Conservation (phyloP, 2,797 vertebrate species). For the Tauraco hartlaubi region DNA sequence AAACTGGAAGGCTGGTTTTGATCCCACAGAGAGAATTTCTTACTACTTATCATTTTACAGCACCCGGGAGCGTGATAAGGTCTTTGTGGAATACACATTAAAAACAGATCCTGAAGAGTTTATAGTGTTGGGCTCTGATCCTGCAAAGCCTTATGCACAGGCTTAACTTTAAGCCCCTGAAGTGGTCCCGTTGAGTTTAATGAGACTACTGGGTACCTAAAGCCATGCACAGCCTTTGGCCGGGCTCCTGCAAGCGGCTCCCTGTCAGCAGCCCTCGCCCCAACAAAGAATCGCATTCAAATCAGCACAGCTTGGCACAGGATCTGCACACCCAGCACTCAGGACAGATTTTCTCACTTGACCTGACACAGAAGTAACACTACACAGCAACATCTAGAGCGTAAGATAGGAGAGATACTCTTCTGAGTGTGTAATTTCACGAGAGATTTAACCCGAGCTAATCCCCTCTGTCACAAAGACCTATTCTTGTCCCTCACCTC, state of each 20-base stretch:
- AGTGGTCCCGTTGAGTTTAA: not conserved
- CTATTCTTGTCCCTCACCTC: not conserved
- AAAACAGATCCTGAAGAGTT: not conserved
- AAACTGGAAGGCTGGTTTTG: not conserved
- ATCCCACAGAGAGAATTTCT: not conserved
- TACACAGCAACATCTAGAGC: not conserved
- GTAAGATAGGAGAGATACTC: accelerated
- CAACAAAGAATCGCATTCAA: not conserved
- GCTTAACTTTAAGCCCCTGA: not conserved
- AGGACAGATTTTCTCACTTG: not conserved
- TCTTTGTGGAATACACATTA: not conserved
- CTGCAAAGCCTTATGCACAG: accelerated
- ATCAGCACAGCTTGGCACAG: not conserved
- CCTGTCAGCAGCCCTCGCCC: not conserved
- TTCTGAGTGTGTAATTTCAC: not conserved
- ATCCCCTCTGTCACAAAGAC: not conserved
- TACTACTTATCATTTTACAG: not conserved
- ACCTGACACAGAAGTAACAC: not conserved
- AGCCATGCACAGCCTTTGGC: not conserved
- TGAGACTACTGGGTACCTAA: not conserved
- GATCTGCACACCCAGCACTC: not conserved
- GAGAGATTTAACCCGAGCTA: not conserved
- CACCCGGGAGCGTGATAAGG: not conserved
- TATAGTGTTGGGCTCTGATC: not conserved
- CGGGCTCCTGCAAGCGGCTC: accelerated